Percentiles rank a stretch among this genome's conserved stretches.
These are phyloP conservation scores for Apostichopus californicus DNA, from an alignment of 35 echinoderm and acorn worm species.

Conservation along the genomic window DNA sequence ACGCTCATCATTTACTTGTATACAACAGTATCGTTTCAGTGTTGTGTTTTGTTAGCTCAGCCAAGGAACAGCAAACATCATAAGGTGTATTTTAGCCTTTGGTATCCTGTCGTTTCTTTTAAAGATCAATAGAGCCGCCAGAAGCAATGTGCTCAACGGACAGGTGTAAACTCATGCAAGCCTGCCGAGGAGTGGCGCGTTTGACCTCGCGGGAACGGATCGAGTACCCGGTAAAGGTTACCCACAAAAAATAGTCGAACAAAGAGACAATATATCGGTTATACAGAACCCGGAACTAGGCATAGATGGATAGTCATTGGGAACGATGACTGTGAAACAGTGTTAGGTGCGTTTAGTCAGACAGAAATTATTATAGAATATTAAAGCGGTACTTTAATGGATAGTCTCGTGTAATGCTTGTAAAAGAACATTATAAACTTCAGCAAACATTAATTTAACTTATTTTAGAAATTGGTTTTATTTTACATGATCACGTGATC, in stretches of 20 bases:
- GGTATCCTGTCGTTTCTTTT: slow-evolving; percentile 12
- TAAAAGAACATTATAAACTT: no score
- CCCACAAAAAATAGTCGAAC: neutral
- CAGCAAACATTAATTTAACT: no score
- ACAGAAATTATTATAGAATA: no score
- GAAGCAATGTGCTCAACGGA: slow-evolving; percentile 3
- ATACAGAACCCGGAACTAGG: no score
- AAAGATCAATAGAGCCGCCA: slow-evolving; percentile 35
- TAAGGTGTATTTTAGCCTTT: slow-evolving; percentile 40
- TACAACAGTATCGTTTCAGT: neutral
- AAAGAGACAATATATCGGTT: no score
- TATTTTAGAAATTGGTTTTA: no score
- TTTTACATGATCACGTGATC: no score
- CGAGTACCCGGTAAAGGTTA: neutral
- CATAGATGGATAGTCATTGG: no score
- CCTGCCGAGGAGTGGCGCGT: neutral
- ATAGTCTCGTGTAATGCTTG: no score
- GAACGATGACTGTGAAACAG: no score
- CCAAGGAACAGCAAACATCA: slow-evolving; percentile 37
- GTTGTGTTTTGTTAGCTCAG: slow-evolving; percentile 50
- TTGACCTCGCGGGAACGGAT: slow-evolving; percentile 1
- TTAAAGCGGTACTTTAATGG: no score
- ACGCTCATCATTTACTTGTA: neutral
- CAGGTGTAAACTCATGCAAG: neutral
- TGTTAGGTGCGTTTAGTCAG: no score